These are phyloP conservation scores for Eonycteris spelaea DNA, from an alignment of 2,113 vertebrate species.

Conservation along the genomic window DNA sequence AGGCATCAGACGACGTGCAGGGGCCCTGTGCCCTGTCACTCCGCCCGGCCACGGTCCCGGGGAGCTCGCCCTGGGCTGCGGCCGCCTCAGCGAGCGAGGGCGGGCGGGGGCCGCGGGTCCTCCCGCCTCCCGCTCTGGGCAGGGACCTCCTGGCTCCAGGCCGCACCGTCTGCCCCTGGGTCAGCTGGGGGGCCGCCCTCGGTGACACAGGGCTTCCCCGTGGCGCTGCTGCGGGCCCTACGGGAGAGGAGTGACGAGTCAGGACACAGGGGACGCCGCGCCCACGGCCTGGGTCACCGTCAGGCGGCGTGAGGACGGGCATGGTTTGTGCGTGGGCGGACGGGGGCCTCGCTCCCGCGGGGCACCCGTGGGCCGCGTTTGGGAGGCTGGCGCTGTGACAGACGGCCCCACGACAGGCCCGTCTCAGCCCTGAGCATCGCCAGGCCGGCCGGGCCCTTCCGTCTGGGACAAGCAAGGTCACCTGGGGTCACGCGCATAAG, in stretches of 20 bases:
- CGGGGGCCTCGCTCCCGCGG: no score
- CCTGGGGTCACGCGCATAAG: no score
- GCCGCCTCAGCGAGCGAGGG: no score
- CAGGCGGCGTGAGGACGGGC: no score
- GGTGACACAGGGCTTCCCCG: no score
- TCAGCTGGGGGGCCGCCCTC: neutral
- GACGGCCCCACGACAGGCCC: neutral
- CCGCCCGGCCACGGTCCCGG: neutral
- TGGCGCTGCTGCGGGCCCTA: neutral
- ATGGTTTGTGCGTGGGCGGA: no score
- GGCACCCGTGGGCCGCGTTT: no score
- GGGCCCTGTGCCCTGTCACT: neutral
- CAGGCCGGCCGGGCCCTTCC: neutral
- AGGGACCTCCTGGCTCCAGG: neutral
- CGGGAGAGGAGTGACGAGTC: neutral
- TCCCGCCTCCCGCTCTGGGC: neutral
- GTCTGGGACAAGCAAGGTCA: neutral
- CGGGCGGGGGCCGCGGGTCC: neutral
- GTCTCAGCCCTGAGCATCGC: neutral
- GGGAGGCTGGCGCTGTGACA: neutral
- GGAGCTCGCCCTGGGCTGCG: no score
- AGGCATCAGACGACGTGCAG: fast-evolving
- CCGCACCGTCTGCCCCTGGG: no score
- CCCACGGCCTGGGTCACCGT: no score
- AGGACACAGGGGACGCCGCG: fast-evolving